Percentiles rank a stretch among this genome's conserved stretches.
Conservation (phyloP, 2,797 vertebrate genomes). For the Melanotaenia parkinsoni region DNA sequence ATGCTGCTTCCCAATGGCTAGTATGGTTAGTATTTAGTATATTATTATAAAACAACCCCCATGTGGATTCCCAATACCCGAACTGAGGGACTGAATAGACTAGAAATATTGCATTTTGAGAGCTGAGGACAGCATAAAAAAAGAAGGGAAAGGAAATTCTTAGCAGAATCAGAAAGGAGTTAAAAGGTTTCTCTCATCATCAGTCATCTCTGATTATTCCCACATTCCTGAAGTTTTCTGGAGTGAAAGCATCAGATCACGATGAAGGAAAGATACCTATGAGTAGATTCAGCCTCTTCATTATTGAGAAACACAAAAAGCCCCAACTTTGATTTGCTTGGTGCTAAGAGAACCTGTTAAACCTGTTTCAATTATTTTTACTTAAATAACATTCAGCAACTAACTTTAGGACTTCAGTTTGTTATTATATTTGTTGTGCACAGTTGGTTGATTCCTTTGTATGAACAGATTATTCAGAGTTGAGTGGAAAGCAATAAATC, state of each 20-base stretch:
- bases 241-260: conserved; percentile 8
- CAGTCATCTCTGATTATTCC: conserved; percentile 1
- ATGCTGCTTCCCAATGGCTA: no score
- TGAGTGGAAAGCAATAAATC: conserved; percentile 28
- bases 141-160: not conserved
- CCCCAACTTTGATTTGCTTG: not conserved
- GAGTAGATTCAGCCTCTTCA: conserved; percentile 2
- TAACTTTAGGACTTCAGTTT: not conserved
- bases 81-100: not conserved
- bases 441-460: conserved; percentile 1
- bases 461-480: conserved; percentile 28
- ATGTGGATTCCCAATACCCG: not conserved
- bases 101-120: not conserved
- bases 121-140: not conserved
- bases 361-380: not conserved
- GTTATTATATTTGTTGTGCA: not conserved
- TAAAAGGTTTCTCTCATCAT: not conserved
- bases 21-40: no score
- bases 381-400: not conserved
- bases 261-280: not conserved
- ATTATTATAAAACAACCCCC: no score
- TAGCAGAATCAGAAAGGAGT: not conserved
- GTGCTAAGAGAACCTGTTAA: not conserved
- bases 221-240: not conserved
- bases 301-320: not conserved